Evolutionary conservation across 2,113 vertebrate species (phyloP), one percentile per base, ranked within the genome.

Genomic region (Salvelinus sp.): DNA sequence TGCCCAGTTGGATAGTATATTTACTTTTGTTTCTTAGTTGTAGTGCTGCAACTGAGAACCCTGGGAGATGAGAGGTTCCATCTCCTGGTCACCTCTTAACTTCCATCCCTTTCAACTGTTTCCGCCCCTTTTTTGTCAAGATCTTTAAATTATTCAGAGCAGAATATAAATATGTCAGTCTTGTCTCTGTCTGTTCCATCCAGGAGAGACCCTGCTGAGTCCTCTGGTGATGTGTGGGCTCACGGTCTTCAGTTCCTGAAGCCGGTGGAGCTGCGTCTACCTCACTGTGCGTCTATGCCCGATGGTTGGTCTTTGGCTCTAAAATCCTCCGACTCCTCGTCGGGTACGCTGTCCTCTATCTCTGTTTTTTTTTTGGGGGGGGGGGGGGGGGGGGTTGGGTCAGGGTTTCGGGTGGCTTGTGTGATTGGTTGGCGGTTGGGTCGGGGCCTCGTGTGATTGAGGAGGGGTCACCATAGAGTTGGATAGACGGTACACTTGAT

Each of bases 221-320:
- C 97, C 98, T 1, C 89, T 98, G 90, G 98, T 99, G 88, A 99
- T 99, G 98, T 99, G 97, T 70, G 97, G 97, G 85, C 97, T 83
- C 98, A 99, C 66, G 97, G 98, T 93, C 95, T 99, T 78, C 98
- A 98, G 94, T 99, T 99, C 94, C 94, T 96, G 95, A 99, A 98
- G 92, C 98, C 97, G 0, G 97, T 99, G 95, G 97, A 99, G 94
- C 97, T 99, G 76, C 97, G 97, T 92, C 90, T 99, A 85, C 98
- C 97, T 95, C 97, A 99, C 85, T 99, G 97, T 97, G 97, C 98
- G 94, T 98, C 98, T 91, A 99, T 99, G 98, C 98, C 98, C 95
- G 98, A 99, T 96, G 97, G 97, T 98, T 99, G 98, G 98, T 99
- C 98, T 98, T 99, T 99, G 97, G 98, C 97, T 98, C 98, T 99